Percentiles rank a stretch among this genome's conserved stretches.
Conservation (phyloP, 2,113 vertebrate species). For the Poeciliopsis turrubarensis region DNA sequence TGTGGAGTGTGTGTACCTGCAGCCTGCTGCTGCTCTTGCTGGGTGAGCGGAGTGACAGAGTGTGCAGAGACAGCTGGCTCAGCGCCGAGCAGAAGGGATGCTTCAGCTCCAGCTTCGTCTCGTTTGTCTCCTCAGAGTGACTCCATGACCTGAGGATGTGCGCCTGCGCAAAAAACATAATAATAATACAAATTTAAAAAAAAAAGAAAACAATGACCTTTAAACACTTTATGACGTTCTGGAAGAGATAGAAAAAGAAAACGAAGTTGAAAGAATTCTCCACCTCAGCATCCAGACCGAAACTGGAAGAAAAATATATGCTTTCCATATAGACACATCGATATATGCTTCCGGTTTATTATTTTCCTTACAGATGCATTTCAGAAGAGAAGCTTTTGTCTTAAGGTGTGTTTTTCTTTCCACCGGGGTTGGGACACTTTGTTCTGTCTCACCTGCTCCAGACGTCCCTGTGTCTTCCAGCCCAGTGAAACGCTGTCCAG, state of each 20-base stretch:
- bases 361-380: too few relatives aligned
- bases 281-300: too few relatives aligned
- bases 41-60: conserved; percentile 56
- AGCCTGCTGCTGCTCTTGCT: conserved; percentile 67
- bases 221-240: too few relatives aligned
- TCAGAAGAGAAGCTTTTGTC: not conserved
- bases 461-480: conserved; percentile 77
- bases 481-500: conserved; percentile 68
- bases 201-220: not conserved
- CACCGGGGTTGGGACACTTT: not conserved
- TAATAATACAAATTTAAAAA: not conserved
- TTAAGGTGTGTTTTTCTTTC: not conserved
- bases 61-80: conserved; percentile 72
- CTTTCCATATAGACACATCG: too few relatives aligned
- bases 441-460: conserved; percentile 67
- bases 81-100: conserved; percentile 80
- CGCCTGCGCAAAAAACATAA: conserved; percentile 52
- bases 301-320: too few relatives aligned
- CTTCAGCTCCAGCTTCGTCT: conserved; percentile 68
- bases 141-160: conserved; percentile 74
- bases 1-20: conserved; percentile 68
- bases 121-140: conserved; percentile 55
- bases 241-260: too few relatives aligned
- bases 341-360: too few relatives aligned
- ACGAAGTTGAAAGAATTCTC: too few relatives aligned